Evolutionary conservation across 2,113 vertebrate genomes (phyloP).

Genomic region (Trochalopteron elliotii): DNA sequence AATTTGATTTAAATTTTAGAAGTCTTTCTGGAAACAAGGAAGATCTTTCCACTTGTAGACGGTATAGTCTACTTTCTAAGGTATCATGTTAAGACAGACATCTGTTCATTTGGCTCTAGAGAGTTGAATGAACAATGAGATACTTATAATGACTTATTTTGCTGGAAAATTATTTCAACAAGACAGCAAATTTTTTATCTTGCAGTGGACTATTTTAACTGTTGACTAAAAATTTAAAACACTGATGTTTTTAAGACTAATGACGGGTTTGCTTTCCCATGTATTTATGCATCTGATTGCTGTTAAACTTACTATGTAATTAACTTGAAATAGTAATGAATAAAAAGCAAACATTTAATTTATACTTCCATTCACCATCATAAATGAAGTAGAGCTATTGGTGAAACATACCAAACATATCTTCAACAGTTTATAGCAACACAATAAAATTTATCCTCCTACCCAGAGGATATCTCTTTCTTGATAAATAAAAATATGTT

Average conservation of each 20-base stretch:
- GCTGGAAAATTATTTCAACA: not conserved
- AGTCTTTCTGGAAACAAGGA: not conserved
- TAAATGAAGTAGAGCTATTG: not conserved
- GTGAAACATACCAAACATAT: not conserved
- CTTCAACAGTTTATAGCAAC: not conserved
- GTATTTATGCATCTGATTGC: not conserved
- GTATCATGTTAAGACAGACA: not conserved
- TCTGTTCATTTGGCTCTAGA: not conserved
- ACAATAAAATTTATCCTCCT: not conserved
- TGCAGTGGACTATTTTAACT: not conserved
- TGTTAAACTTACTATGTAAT: not conserved
- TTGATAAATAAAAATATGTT: not conserved
- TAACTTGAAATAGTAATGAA: not conserved
- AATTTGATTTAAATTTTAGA: not conserved
- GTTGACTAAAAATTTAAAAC: not conserved
- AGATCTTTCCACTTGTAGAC: not conserved
- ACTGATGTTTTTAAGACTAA: not conserved
- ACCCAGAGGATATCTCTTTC: not conserved
- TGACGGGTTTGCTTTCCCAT: not conserved
- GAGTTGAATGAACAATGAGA: not conserved
- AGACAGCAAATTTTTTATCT: not conserved
- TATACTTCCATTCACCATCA: not conserved
- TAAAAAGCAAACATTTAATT: conserved; percentile 17
- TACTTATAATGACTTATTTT: not conserved
- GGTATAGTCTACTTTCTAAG: not conserved